A percentile compares a stretch with the other conserved stretches of the same genome.
phyloP scores from a whole-genome alignment of 2,797 vertebrate genomes.

The Neosalanx taihuensis region DNA sequence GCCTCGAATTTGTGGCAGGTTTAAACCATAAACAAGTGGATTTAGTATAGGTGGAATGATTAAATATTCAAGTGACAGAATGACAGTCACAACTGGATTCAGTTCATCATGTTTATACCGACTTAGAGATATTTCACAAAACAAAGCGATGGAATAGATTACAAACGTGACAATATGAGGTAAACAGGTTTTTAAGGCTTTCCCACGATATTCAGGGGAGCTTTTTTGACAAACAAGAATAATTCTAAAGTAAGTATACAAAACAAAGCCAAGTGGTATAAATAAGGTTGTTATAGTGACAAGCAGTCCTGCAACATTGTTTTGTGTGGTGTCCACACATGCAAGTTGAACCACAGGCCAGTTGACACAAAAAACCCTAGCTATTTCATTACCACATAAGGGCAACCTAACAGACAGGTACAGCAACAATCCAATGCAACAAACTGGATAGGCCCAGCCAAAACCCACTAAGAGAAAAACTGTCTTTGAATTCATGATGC shows the following conservation, averaged over 20 bases:
- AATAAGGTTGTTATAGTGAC: not conserved
- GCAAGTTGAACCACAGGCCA: conserved; percentile 57
- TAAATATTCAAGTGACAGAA: conserved; percentile 63
- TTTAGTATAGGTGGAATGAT: conserved; percentile 61
- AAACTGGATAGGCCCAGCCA: conserved; percentile 37
- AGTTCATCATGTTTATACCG: conserved; percentile 37
- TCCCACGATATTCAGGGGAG: conserved; percentile 21
- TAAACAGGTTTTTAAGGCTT: conserved; percentile 30
- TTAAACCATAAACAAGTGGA: conserved; percentile 61
- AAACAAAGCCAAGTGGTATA: conserved; percentile 19
- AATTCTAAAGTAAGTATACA: conserved; percentile 28
- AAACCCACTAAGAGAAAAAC: conserved; percentile 27
- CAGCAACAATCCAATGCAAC: conserved; percentile 34
- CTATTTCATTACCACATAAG: conserved; percentile 52
- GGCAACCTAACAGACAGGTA: conserved; percentile 44
- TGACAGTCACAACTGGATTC: conserved; percentile 45
- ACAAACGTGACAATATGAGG: conserved; percentile 26
- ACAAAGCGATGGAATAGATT: conserved; percentile 23
- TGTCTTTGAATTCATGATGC: conserved; percentile 35
- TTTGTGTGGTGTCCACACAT: conserved; percentile 9
- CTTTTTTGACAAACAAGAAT: conserved; percentile 20
- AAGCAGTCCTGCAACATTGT: conserved; percentile 15
- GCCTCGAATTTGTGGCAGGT: conserved; percentile 59
- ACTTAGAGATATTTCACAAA: conserved; percentile 26
- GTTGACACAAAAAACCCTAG: conserved; percentile 52